phyloP scores from a whole-genome alignment of 2,113 vertebrate species.

The Heterotilapia buettikoferi region DNA sequence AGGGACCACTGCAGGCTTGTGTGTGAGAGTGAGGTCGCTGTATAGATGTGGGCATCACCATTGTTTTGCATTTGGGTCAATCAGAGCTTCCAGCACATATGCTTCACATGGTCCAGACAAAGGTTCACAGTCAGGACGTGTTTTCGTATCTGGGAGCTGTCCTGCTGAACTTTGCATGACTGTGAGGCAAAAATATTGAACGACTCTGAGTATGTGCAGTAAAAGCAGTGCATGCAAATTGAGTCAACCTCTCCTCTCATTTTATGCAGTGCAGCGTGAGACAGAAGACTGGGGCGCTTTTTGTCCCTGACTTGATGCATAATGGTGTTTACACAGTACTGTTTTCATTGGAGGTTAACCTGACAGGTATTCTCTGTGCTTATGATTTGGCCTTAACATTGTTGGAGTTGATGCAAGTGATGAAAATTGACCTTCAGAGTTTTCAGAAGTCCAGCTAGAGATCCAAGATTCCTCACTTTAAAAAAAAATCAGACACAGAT shows the following conservation, averaged over 20 bases:
- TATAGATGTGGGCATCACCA: not conserved
- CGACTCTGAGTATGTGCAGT: not conserved
- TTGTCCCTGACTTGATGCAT: not conserved
- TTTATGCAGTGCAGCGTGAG: not conserved
- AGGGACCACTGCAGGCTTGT: not conserved
- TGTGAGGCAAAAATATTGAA: not conserved
- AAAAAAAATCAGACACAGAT: not conserved
- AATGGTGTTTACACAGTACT: not conserved
- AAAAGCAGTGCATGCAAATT: not conserved
- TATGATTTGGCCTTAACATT: not conserved
- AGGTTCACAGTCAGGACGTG: not conserved
- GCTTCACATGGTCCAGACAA: not conserved
- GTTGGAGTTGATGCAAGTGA: not conserved
- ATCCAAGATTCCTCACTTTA: not conserved
- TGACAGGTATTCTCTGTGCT: not conserved
- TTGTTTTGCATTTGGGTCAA: constrained; percentile 5
- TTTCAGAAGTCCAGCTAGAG: not conserved
- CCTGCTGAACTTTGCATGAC: not conserved
- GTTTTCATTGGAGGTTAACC: not conserved
- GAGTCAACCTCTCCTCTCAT: not conserved
- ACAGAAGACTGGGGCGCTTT: not conserved
- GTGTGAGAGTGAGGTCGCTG: not conserved
- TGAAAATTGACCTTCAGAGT: not conserved
- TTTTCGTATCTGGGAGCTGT: not conserved
- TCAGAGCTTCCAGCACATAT: not conserved